phyloP scores from a whole-genome alignment of 2,113 vertebrate species.

The Trogon melanurus region DNA sequence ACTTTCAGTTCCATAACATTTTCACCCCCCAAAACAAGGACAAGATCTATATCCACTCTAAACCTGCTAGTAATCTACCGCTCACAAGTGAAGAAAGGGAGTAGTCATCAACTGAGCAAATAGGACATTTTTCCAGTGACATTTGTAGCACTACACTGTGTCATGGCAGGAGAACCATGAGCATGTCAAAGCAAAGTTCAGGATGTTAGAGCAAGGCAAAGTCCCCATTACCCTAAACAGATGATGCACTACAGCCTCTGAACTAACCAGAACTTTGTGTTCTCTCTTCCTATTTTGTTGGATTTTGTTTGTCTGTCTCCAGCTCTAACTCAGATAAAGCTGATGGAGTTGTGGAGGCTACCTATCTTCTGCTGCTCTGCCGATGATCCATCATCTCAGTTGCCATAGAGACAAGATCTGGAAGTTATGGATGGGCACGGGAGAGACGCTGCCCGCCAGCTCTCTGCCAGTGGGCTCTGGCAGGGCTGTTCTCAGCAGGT shows the following conservation, averaged over 20 bases:
- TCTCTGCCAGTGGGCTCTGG: neutral
- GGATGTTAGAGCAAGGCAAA: neutral
- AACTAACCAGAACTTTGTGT: conserved; percentile 22
- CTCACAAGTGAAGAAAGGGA: neutral
- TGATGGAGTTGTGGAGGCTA: neutral
- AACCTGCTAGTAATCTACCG: neutral
- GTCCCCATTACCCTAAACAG: neutral
- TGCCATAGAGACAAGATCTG: conserved; percentile 70
- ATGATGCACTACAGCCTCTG: neutral
- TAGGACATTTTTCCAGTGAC: neutral
- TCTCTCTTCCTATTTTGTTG: neutral
- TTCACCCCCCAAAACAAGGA: neutral
- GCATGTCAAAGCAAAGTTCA: neutral
- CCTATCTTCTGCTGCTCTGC: neutral
- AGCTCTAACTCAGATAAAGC: neutral
- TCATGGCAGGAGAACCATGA: neutral
- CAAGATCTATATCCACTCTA: neutral
- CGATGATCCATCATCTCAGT: neutral
- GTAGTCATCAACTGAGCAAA: neutral
- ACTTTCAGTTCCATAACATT: neutral
- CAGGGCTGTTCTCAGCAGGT: neutral
- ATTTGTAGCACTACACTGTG: neutral
- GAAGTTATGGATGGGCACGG: neutral
- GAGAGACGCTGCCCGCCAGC: neutral
- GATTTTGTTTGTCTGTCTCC: neutral